phyloP scores from a whole-genome alignment of 2,888 invertebrate species.

The Trissoscelio sp. region DNA sequence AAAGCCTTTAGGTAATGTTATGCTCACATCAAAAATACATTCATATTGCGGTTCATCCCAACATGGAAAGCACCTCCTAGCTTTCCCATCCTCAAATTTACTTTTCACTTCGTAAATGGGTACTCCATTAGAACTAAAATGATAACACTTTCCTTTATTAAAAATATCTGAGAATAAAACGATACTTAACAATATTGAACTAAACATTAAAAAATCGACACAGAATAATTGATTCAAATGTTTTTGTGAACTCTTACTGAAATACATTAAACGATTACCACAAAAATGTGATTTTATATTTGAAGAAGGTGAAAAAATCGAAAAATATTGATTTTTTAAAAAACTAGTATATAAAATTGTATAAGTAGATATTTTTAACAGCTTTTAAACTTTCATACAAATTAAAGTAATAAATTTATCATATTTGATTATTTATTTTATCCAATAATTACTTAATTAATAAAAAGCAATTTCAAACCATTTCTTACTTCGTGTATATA shows the following conservation, averaged over 20 bases:
- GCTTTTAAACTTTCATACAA: too few relatives aligned
- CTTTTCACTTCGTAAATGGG: neutral
- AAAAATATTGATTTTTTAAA: too few relatives aligned
- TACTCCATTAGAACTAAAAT: neutral
- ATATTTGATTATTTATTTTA: neutral
- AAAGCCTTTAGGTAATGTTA: neutral
- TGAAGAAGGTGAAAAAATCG: too few relatives aligned
- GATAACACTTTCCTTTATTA: neutral
- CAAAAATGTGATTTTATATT: too few relatives aligned
- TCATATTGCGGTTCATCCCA: neutral
- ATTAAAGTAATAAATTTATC: too few relatives aligned
- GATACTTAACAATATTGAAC: neutral
- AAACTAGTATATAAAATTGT: too few relatives aligned
- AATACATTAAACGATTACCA: too few relatives aligned
- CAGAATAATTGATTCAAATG: too few relatives aligned
- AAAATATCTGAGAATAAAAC: neutral
- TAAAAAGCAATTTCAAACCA: neutral
- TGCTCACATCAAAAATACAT: neutral
- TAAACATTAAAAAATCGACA: too few relatives aligned
- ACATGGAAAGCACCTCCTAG: neutral
- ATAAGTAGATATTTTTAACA: too few relatives aligned
- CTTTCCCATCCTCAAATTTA: neutral
- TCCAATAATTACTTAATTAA: neutral
- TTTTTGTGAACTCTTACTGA: too few relatives aligned
- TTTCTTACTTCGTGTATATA: constrained; percentile 7